phyloP scores from a whole-genome alignment of 2,797 vertebrate genomes.

The Octomys mimax region DNA sequence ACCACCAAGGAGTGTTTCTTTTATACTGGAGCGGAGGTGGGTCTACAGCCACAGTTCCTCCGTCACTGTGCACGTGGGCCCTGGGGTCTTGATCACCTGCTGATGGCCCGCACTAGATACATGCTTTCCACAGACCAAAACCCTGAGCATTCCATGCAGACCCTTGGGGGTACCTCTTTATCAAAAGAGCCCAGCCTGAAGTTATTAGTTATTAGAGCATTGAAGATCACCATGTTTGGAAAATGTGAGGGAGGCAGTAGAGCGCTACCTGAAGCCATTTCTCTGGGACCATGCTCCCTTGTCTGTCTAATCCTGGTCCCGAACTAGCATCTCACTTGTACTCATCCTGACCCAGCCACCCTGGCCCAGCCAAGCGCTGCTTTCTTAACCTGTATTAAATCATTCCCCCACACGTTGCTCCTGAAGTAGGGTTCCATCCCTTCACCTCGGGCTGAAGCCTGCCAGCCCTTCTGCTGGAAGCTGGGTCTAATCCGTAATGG shows the following conservation, averaged over 20 bases:
- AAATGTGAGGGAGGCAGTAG: neutral
- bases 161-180: neutral
- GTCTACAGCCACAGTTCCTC: too few relatives aligned
- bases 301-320: neutral
- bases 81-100: neutral
- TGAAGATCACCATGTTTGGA: neutral
- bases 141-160: neutral
- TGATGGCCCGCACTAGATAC: constrained; percentile 22
- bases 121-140: neutral
- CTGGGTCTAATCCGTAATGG: neutral
- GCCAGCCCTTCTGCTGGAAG: neutral
- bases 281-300: neutral
- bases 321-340: neutral
- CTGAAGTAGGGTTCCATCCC: neutral
- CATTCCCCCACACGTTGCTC: neutral
- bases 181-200: neutral
- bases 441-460: neutral
- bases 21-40: neutral
- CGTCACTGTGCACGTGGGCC: neutral
- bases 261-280: neutral
- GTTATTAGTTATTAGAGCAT: neutral
- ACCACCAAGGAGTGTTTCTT: neutral
- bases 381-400: neutral
- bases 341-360: neutral
- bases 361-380: neutral